Percentiles rank a stretch among this genome's conserved stretches.
These are phyloP conservation scores for Carlito syrichta DNA, from an alignment of 2,113 vertebrate genomes.

Conservation along the genomic window DNA sequence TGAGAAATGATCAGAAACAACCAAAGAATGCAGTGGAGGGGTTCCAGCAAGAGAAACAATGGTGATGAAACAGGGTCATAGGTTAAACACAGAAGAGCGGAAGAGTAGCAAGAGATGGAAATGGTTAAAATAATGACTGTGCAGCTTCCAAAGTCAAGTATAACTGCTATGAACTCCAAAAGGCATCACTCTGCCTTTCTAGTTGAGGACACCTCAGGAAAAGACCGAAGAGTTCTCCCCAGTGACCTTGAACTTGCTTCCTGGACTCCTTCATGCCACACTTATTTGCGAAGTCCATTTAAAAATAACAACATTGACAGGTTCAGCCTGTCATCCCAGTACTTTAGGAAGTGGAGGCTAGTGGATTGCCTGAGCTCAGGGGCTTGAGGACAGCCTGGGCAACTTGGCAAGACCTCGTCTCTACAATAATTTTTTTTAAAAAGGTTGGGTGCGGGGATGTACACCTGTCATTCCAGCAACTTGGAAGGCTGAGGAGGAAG, in stretches of 20 bases:
- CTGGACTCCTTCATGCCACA: background rate
- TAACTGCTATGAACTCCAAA: background rate
- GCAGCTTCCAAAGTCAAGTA: background rate
- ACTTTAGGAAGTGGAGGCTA: no score
- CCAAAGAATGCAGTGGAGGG: background rate
- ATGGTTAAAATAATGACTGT: background rate
- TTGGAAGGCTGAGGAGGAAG: no score
- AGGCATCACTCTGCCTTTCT: background rate
- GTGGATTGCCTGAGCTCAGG: no score
- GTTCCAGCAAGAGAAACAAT: background rate
- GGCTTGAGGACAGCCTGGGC: no score
- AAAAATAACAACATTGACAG: background rate
- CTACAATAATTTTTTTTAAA: no score
- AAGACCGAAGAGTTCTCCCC: background rate
- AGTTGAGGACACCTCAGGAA: background rate
- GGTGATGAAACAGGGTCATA: no score
- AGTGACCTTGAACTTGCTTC: background rate
- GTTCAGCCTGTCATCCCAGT: no score
- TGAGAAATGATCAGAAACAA: background rate
- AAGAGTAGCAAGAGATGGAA: rapidly evolving
- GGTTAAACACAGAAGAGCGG: background rate
- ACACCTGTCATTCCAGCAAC: no score
- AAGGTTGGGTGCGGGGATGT: no score
- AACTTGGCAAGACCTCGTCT: no score
- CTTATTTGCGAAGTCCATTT: background rate